phyloP scores from a whole-genome alignment of 2,797 vertebrate species.

The Neosilurus hyrtlii region DNA sequence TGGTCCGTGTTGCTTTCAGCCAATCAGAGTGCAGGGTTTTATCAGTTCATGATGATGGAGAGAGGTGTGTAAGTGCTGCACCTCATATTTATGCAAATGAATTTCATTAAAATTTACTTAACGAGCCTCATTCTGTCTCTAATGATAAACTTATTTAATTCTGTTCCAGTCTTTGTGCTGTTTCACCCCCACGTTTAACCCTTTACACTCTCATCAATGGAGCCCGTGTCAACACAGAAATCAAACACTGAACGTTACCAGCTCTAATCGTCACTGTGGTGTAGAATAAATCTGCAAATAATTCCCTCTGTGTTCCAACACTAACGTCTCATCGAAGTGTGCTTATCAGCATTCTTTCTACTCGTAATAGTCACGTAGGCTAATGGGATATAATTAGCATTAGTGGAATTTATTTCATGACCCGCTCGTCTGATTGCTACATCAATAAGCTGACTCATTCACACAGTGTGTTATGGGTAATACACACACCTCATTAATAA shows the following conservation, averaged over 20 bases:
- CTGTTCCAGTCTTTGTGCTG: not conserved
- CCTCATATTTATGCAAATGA: slow-evolving; percentile 24
- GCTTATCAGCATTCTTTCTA: not conserved
- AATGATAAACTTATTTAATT: slow-evolving; percentile 15
- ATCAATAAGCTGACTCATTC: not conserved
- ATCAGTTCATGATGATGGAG: not conserved
- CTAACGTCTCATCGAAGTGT: not conserved
- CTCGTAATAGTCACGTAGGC: not conserved
- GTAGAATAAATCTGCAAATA: not conserved
- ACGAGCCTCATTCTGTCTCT: slow-evolving; percentile 6
- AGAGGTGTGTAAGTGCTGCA: not conserved
- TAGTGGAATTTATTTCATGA: not conserved
- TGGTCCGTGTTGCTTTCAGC: not conserved
- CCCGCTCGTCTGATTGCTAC: not conserved
- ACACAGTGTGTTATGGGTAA: slow-evolving; percentile 7
- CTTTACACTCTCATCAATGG: not conserved
- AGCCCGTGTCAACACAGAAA: too few relatives aligned
- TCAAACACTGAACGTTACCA: not conserved
- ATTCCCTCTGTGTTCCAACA: not conserved
- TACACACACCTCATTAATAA: not conserved
- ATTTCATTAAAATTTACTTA: slow-evolving; percentile 1
- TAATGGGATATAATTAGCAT: slow-evolving; percentile 18
- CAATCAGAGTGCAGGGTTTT: slow-evolving; percentile 9
- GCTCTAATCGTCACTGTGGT: not conserved
- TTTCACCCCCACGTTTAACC: not conserved